Evolutionary conservation across 2,113 vertebrate genomes (phyloP), one percentile per base, ranked within the genome.

Genomic region (Gyps fulvus): DNA sequence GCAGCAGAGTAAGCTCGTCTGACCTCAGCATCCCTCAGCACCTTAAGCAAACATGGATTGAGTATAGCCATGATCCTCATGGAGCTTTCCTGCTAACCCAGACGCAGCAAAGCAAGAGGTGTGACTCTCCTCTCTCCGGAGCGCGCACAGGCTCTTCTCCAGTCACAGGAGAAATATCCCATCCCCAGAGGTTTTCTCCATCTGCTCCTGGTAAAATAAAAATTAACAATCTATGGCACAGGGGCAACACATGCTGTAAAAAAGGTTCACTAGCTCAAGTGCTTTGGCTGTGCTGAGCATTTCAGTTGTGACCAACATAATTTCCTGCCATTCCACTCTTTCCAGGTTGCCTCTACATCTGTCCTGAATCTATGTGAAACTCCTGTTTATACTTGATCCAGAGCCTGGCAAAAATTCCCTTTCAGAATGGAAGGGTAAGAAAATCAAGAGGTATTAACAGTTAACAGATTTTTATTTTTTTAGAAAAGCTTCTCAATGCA

Each of bases 21-120:
- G 84, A 91, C 89, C 97, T 96, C 87, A 91, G 82, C 67, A 88
- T 94, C 95, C 87, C 94, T 71, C 63, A 91, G 84, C 93, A 95
- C 91, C 79, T 95, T 93, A 81, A 82, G 50, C 89, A 97, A 95
- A 93, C 71, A 93, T 1, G 1, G 84, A 95, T 77, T 50, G 74
- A 50, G 31, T 21, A 57, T 0, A 95, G 83, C 91, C 87, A 34
- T 1, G 58, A 83, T 85, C 72, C 72, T 92, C 50, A n/a, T 2
- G 14, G 77, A 89, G 62, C 45, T 70, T 88, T 91, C 69, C 82
- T 77, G 89, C 82, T 90, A 92, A 93, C 49, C 63, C 43, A 91
- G 76, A 82, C 40, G 5, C 6, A 67, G 59, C 43, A 92, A 83
- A 85, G 71, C 73, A 71, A 79, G 69, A 78, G 42, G 73, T 80